Evolutionary conservation across 1,140 invertebrate species (phyloP).

Genomic region (Euborellia annulipes): DNA sequence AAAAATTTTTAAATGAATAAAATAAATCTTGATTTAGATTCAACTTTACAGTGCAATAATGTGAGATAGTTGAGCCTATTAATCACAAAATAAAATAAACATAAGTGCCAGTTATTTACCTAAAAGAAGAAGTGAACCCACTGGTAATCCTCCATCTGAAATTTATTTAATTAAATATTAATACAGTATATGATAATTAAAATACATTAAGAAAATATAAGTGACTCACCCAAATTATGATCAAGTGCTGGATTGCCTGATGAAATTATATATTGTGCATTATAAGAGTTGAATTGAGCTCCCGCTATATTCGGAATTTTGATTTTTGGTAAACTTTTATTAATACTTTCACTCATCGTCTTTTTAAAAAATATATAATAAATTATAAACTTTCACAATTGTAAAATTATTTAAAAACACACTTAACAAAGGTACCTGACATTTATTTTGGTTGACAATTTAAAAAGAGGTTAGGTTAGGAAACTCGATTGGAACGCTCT

Average conservation of each 20-base stretch:
- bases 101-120: slow-evolving; percentile 24
- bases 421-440: too few relatives aligned
- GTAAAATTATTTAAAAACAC: too few relatives aligned
- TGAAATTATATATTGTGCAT: slow-evolving; percentile 48
- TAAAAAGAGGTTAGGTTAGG: too few relatives aligned
- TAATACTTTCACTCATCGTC: too few relatives aligned
- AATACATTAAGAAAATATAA: slow-evolving; percentile 13
- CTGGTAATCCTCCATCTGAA: slow-evolving; percentile 39
- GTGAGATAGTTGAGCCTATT: neutral
- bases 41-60: slow-evolving; percentile 7
- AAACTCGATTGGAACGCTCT: too few relatives aligned
- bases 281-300: slow-evolving; percentile 43
- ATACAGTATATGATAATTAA: slow-evolving; percentile 12
- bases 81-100: slow-evolving; percentile 3
- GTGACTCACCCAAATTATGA: slow-evolving; percentile 37
- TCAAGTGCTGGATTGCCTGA: slow-evolving; percentile 52
- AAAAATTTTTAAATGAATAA: slow-evolving; percentile 1
- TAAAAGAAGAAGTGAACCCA: slow-evolving; percentile 39
- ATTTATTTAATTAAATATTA: slow-evolving; percentile 6
- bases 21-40: neutral
- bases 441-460: too few relatives aligned
- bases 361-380: too few relatives aligned
- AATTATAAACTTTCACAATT: too few relatives aligned
- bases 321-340: slow-evolving; percentile 26
- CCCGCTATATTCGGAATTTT: slow-evolving; percentile 34